A percentile compares a stretch with the other conserved stretches of the same genome.
These are phyloP conservation scores for Ophion obscuratus DNA, from an alignment of 2,888 invertebrate genomes.

Conservation along the genomic window DNA sequence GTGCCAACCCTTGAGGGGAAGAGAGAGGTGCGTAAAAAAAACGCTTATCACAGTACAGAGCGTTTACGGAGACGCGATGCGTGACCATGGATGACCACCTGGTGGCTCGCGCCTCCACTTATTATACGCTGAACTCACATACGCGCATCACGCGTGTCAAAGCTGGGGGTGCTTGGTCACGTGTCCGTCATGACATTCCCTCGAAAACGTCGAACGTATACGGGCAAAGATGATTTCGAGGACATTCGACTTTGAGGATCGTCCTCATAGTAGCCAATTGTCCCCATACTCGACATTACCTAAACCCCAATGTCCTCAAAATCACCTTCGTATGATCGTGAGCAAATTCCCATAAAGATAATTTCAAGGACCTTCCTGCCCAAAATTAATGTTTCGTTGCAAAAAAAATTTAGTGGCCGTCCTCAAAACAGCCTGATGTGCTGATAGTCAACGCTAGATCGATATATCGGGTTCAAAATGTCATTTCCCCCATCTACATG, in stretches of 20 bases:
- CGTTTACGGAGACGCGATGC: constrained; percentile 77
- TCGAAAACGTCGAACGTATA: constrained; percentile 65
- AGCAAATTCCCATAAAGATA: no score
- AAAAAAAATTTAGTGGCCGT: no score
- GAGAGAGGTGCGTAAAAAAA: constrained; percentile 23
- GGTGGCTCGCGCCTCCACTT: constrained; percentile 67
- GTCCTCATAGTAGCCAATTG: no score
- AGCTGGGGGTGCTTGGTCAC: constrained; percentile 73
- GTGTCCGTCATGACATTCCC: constrained; percentile 78
- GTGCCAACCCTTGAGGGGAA: not conserved
- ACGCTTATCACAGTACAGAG: constrained; percentile 77
- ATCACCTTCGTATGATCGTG: no score
- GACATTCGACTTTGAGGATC: no score
- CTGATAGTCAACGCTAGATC: no score
- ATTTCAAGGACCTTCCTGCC: no score
- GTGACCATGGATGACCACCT: constrained; percentile 78
- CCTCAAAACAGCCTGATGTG: no score
- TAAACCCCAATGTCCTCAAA: no score
- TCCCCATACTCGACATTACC: no score
- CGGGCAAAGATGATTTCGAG: no score
- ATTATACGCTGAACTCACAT: not conserved
- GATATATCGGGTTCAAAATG: constrained; percentile 56
- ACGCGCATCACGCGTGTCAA: constrained; percentile 76
- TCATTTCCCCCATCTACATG: constrained; percentile 27
- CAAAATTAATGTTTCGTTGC: no score